These are phyloP conservation scores for Epinotia bilunana DNA, from an alignment of 2,888 invertebrate genomes.

Conservation along the genomic window DNA sequence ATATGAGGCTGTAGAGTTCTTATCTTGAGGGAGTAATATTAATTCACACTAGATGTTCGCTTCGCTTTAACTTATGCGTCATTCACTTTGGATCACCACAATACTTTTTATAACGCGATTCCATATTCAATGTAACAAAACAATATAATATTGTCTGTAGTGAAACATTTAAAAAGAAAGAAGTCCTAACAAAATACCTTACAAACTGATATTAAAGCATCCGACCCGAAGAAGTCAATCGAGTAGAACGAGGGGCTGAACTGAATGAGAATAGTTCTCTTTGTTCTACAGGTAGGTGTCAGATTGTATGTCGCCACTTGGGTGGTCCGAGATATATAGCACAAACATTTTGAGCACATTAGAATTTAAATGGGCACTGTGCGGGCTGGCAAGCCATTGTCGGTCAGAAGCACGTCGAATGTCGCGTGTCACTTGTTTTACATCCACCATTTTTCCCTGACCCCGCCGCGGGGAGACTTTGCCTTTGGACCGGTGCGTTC, in stretches of 20 bases:
- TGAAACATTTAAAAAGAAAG: neutral
- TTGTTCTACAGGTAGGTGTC: slow-evolving; percentile 79
- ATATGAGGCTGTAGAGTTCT: too few relatives aligned
- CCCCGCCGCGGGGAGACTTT: slow-evolving; percentile 33
- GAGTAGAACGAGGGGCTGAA: slow-evolving; percentile 55
- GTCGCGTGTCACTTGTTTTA: slow-evolving; percentile 57
- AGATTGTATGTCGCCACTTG: slow-evolving; percentile 75
- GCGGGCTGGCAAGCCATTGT: slow-evolving; percentile 71
- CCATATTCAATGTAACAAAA: slow-evolving; percentile 10
- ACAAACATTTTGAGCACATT: slow-evolving; percentile 80
- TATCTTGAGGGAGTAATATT: neutral
- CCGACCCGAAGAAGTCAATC: slow-evolving; percentile 47
- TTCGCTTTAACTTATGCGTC: neutral
- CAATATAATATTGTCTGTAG: slow-evolving; percentile 4
- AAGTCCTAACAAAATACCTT: slow-evolving; percentile 31
- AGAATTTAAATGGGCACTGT: slow-evolving; percentile 78
- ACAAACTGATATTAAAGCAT: slow-evolving; percentile 32
- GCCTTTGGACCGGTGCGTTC: neutral
- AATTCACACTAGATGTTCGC: too few relatives aligned
- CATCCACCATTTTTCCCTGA: slow-evolving; percentile 53
- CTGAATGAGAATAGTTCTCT: slow-evolving; percentile 67
- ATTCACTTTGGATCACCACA: slow-evolving; percentile 6
- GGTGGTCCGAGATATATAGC: slow-evolving; percentile 80
- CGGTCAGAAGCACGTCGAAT: slow-evolving; percentile 71
- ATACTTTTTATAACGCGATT: neutral